phyloP scores from a whole-genome alignment of 92 coral and sea anemone species.

The Parazoanthus atlanticus region DNA sequence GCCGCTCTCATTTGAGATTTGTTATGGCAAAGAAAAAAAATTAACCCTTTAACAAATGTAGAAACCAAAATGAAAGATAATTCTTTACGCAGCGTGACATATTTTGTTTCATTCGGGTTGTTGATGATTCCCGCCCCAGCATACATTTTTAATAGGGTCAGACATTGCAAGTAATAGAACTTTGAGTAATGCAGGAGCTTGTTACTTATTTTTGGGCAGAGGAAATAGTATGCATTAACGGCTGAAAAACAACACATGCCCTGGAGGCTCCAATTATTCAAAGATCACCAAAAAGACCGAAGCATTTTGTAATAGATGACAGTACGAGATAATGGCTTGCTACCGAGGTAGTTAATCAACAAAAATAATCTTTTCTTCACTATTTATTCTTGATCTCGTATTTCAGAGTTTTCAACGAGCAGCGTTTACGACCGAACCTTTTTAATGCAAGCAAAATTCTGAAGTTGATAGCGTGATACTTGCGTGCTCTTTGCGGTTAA shows the following conservation, averaged over 20 bases:
- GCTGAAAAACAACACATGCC: background rate
- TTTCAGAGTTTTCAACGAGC: background rate
- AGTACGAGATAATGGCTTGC: background rate
- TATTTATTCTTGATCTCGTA: background rate
- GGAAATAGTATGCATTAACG: background rate
- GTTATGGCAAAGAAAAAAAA: background rate
- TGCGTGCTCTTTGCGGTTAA: background rate
- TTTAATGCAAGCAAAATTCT: background rate
- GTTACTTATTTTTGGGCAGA: background rate
- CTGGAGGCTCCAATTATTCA: background rate
- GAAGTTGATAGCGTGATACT: background rate
- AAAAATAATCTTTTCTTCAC: background rate
- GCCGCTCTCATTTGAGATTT: background rate
- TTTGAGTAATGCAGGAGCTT: background rate
- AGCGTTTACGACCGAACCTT: background rate
- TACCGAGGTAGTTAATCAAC: background rate
- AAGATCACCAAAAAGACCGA: background rate
- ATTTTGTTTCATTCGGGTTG: background rate
- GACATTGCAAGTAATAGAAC: background rate
- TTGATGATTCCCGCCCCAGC: background rate
- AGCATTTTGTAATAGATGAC: background rate
- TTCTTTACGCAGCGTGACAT: background rate
- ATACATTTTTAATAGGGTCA: constrained; percentile 19
- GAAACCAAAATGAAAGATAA: background rate
- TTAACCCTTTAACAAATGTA: background rate